phyloP scores from a whole-genome alignment of 1,140 invertebrate species.

The Hycleus cichorii region DNA sequence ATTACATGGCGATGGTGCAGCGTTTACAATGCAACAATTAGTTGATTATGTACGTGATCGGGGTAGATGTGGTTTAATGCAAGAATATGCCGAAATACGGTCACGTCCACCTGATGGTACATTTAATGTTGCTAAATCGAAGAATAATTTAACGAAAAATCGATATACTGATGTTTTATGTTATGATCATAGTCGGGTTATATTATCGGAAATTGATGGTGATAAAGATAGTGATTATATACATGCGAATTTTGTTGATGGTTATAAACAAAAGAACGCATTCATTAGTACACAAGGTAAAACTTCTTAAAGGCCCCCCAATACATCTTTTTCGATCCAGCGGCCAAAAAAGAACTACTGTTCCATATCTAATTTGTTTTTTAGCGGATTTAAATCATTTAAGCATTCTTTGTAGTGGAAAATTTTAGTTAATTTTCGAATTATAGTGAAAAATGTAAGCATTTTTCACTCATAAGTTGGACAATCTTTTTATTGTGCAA shows the following conservation, averaged over 20 bases:
- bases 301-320: neutral
- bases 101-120: slow-evolving; percentile 74
- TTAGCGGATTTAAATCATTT: too few relatives aligned
- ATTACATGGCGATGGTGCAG: slow-evolving; percentile 58
- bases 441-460: too few relatives aligned
- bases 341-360: too few relatives aligned
- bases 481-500: too few relatives aligned
- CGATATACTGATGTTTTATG: slow-evolving; percentile 94
- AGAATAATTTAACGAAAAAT: slow-evolving; percentile 84
- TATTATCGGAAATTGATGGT: slow-evolving; percentile 62
- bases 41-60: slow-evolving; percentile 65
- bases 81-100: slow-evolving; percentile 81
- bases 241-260: slow-evolving; percentile 97
- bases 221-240: slow-evolving; percentile 87
- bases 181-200: slow-evolving; percentile 89
- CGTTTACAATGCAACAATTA: slow-evolving; percentile 62
- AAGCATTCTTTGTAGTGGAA: too few relatives aligned
- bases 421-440: neutral
- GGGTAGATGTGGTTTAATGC: slow-evolving; percentile 68
- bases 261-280: slow-evolving; percentile 95
- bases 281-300: slow-evolving; percentile 95
- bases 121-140: slow-evolving; percentile 71
- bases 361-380: neutral
- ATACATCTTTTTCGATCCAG: too few relatives aligned
- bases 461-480: too few relatives aligned